Percentiles rank a stretch among this genome's conserved stretches.
Evolutionary conservation across 2,113 vertebrate genomes (phyloP).

Genomic region (Genyomyrus donnyi): DNA sequence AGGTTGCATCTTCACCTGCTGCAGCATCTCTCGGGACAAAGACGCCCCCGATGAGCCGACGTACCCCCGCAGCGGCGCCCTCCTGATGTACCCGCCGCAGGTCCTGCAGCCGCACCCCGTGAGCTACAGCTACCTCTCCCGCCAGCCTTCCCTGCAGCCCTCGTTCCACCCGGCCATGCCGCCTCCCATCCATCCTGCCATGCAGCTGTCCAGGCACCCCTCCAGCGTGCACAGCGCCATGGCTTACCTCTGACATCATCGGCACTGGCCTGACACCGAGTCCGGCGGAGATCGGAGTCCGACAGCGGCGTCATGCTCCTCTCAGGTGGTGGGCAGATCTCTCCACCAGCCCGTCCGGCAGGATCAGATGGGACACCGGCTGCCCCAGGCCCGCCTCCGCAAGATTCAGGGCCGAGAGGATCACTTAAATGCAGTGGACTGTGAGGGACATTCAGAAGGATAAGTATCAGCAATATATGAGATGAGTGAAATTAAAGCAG

Average conservation of each 20-base stretch:
- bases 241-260: constrained; percentile 35
- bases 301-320: not conserved
- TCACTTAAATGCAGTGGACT: not conserved
- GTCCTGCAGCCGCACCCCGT: constrained; percentile 35
- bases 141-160: constrained; percentile 46
- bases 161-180: not conserved
- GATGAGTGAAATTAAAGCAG: not conserved
- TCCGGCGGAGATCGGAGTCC: not conserved
- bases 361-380: not conserved
- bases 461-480: not conserved
- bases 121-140: constrained; percentile 48
- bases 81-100: constrained; percentile 42
- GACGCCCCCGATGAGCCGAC: constrained; percentile 27
- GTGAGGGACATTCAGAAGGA: not conserved
- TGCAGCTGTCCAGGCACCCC: constrained; percentile 13
- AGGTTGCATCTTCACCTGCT: constrained; percentile 61
- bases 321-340: not conserved
- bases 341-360: not conserved
- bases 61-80: constrained; percentile 45
- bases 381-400: not conserved
- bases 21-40: constrained; percentile 39
- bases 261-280: not conserved
- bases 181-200: not conserved
- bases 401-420: not conserved
- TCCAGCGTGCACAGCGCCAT: constrained; percentile 28